These are phyloP conservation scores for Cryptomyrus ogoouensis DNA, from an alignment of 2,113 vertebrate species.

Conservation along the genomic window DNA sequence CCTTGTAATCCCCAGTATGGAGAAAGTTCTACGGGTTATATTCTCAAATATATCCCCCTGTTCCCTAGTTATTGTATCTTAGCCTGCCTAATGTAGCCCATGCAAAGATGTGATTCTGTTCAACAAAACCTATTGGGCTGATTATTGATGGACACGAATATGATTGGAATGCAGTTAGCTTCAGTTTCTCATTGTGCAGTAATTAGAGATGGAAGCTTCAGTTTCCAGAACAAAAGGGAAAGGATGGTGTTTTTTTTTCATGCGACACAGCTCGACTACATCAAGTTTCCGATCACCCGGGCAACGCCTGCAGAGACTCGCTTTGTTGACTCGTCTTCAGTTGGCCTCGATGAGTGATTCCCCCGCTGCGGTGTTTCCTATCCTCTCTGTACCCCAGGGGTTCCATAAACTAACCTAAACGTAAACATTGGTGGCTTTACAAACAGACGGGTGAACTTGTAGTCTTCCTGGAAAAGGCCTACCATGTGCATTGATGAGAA, in stretches of 20 bases:
- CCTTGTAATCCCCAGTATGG: background rate
- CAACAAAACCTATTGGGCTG: background rate
- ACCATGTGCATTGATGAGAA: background rate
- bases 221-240: constrained; percentile 30
- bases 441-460: background rate
- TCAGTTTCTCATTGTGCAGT: background rate
- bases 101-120: background rate
- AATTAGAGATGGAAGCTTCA: constrained; percentile 31
- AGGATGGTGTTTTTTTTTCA: constrained; percentile 19
- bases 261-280: constrained; percentile 20
- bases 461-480: background rate
- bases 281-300: constrained; percentile 10
- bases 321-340: constrained; percentile 14
- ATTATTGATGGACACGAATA: background rate
- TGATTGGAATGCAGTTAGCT: background rate
- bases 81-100: background rate
- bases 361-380: background rate
- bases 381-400: background rate
- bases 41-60: background rate
- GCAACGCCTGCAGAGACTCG: background rate
- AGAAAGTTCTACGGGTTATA: background rate
- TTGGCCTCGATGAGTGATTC: constrained; percentile 11
- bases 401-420: background rate
- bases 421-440: background rate
- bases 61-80: background rate